Base-by-base conservation (phyloP, 2,113 vertebrate genomes). In the Scytalopus superciliaris region DNA sequence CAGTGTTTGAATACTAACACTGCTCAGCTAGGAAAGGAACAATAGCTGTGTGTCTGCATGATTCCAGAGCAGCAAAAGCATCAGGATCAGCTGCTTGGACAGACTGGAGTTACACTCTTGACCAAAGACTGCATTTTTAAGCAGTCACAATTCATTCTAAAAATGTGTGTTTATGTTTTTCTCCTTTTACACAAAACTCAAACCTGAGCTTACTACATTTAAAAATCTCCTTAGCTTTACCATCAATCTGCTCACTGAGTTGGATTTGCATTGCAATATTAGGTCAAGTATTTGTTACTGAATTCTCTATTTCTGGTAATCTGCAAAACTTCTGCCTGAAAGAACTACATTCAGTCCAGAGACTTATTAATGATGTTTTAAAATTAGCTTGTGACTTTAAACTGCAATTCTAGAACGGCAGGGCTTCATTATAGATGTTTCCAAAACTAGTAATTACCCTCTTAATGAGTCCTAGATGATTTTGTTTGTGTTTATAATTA, bases 401-500 rank as follows among this genome's bases (percentile, higher is more conserved):
- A 69, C 19, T 56, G 45, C 59, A 62, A n/a, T 53, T 82, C 45
- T 62, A 81, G 56, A 84, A 68, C 45, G 40, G 39, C 74, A 89
- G 40, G 42, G 33, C 75, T 84, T 95, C 59, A 77, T 87, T 84
- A 87, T 7, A 66, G 74, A 78, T 70, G 66, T 78, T 91, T 84
- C 60, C 55, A 70, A 87, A 89, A 74, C 52, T 45, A 67, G 66
- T 75, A 85, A 87, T 91, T 75, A 75, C 28, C 10, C 23, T 63
- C 44, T 55, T 82, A 94, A 92, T 67, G 66, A 96, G 78, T 44
- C n/a, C 52, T 78, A 67, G 47, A 72, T 75, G 19, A 55, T 67
- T 82, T 4, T 87, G 60, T 94, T 93, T 79, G 37, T 87, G 59
- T 87, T 89, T 84, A 49, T 78, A 87, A 70, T 90, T 63, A 75